A percentile compares a stretch with the other conserved stretches of the same genome.
Conservation (phyloP, 2,888 invertebrate species). For the Lycia hirtaria region DNA sequence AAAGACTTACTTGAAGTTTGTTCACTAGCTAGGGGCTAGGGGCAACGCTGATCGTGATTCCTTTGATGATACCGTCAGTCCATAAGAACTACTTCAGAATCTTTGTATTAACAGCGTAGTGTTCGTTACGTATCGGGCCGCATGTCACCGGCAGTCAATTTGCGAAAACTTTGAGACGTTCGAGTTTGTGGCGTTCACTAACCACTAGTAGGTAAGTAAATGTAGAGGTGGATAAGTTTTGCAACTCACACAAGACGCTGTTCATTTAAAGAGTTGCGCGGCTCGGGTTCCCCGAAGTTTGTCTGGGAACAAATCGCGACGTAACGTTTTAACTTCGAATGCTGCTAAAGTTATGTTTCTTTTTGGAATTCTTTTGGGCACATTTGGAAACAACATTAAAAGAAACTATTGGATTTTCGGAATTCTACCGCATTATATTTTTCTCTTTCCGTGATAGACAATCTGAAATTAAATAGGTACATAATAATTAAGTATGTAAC, state of each 20-base stretch:
- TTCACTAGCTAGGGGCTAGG: too few relatives aligned
- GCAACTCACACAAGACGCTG: conserved; percentile 58
- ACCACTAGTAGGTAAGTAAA: conserved; percentile 56
- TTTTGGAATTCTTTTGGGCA: conserved; percentile 41
- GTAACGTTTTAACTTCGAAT: conserved; percentile 56
- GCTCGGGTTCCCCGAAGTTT: conserved; percentile 56
- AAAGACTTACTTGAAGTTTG: too few relatives aligned
- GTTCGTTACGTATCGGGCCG: conserved; percentile 10
- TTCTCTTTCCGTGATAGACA: too few relatives aligned
- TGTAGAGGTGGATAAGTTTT: conserved; percentile 53
- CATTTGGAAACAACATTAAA: neutral
- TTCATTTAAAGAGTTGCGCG: conserved; percentile 67
- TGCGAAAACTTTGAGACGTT: conserved; percentile 33
- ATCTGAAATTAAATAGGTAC: too few relatives aligned
- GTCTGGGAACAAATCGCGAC: conserved; percentile 50
- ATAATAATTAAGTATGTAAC: too few relatives aligned
- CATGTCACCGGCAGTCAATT: conserved; percentile 23
- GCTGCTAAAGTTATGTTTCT: conserved; percentile 49
- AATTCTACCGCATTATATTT: too few relatives aligned
- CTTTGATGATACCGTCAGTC: too few relatives aligned
- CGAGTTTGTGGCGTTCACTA: conserved; percentile 43
- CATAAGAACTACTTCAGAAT: neutral
- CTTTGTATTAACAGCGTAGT: conserved; percentile 8
- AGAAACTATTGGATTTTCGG: neutral
- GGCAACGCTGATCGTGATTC: too few relatives aligned